Base-by-base conservation (phyloP, 1,140 invertebrate species). In the Piezodorus guildinii region DNA sequence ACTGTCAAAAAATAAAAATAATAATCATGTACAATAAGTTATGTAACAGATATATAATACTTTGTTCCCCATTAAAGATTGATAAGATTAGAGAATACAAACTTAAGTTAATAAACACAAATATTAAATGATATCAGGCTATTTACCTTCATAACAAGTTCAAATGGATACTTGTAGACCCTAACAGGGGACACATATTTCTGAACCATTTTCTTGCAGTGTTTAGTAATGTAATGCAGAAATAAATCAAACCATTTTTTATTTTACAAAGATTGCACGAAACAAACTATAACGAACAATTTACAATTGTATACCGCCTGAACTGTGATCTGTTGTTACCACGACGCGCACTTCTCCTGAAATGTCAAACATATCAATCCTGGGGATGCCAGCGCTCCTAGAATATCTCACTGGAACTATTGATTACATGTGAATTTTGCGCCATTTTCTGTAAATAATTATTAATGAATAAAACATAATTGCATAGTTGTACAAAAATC, bases 121-220 rank as follows among this genome's bases (percentile, higher is more conserved):
- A 56, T 25, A 25, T 21, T 5, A 56, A 23, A 19, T 27, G 3
- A 60, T 17, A n/a, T 23, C 5, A 60, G 17, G 43, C 3, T 60
- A 60, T 30, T 84, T 79, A 95, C 94, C 79, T 87, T 86, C 94
- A 97, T 96, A 61, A 96, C 91, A 71, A 97, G 81, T 76, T 96
- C 92, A 76, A 98, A 98, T 34, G 94, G 90, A 76, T 93, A 88
- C 78, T 96, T 96, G 79, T 96, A 96, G 63, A 97, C 90, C 79
- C 94, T 83, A 5, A 96, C 88, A 68, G 94, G 93, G 65, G 91
- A 94, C 73, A 94, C 89, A 77, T 96, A 98, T 74, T 94, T 93
- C 77, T 97, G 94, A 70, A 97, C 94, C 94, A 98, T 98, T 64
- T 60, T 66, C 23, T 23, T 21, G 14, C 12, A 46, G 15, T 49